Evolutionary conservation across 1,140 invertebrate genomes (phyloP), one percentile per base, ranked within the genome.

Genomic region (Drosophila nebulosa): DNA sequence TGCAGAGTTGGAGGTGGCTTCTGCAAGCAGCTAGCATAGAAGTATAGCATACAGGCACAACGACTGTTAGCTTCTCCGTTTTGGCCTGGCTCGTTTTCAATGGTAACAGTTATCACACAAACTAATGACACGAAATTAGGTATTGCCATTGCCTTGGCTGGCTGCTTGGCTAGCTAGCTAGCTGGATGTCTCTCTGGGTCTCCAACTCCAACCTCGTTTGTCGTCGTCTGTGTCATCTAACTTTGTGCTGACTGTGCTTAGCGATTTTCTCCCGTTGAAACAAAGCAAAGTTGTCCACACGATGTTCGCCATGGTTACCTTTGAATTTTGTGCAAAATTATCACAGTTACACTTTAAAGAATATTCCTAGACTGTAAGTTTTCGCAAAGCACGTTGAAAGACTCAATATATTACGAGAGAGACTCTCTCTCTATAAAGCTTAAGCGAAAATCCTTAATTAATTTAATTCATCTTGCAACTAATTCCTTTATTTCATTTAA

Each of bases 31-130:
- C 52, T 22, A 64, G 9, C 62, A 73, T n/a, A n/a, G n/a, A n/a
- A n/a, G n/a, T n/a, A n/a, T 18, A 62, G 2, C 61, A 73, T 35
- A 46, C 59, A 63, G 50, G 71, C 71, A 56, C 71, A 56, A 79
- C 78, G 50, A 71, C 63, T 73, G 60, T 74, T 59, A 76, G 80
- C 80, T 79, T 79, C 81, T 69, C 77, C 61, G 73, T 75, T 75
- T 75, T 76, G 67, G 58, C 46, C 39, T 78, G 75, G 69, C 86
- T 89, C 75, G 84, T 86, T 90, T 90, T 89, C 86, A 89, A 90
- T 90, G 86, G 81, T 90, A 90, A 90, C 86, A 90, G 88, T 90
- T 90, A 90, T 90, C 88, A 90, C 88, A 90, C 88, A 90, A 88
- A 90, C 88, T 90, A 90, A 90, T 90, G 88, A 90, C 88, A 90